Conservation (phyloP, 2,113 vertebrate species). For the Pagrus major region DNA sequence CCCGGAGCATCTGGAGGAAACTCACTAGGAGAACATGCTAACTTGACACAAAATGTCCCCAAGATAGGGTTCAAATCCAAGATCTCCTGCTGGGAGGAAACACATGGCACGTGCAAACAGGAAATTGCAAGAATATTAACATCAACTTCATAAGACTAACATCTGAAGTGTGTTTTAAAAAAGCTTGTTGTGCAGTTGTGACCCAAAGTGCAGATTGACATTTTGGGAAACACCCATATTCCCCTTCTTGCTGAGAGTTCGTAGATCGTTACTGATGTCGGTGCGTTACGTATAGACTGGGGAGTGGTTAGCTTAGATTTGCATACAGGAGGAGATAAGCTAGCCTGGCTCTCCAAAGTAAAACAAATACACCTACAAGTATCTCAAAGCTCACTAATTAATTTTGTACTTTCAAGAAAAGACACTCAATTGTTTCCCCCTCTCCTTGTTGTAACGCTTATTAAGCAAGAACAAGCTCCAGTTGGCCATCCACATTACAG, state of each 20-base stretch:
- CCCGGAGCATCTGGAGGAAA: conserved; percentile 18
- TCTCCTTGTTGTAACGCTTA: too few species aligned
- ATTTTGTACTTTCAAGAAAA: background rate
- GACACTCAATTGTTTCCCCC: too few species aligned
- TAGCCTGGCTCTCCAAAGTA: background rate
- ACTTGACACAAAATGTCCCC: conserved; percentile 10
- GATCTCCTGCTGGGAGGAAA: conserved; percentile 16
- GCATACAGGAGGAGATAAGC: background rate
- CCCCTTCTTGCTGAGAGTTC: background rate
- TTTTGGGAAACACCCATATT: background rate
- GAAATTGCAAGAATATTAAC: background rate
- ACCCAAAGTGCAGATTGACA: background rate
- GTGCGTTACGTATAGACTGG: background rate
- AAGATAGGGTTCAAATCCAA: conserved; percentile 16
- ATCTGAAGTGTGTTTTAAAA: background rate
- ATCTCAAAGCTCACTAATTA: background rate
- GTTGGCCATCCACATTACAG: too few species aligned
- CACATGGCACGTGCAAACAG: background rate
- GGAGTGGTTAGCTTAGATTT: background rate
- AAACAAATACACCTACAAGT: background rate
- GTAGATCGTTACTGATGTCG: background rate
- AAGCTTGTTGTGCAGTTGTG: background rate
- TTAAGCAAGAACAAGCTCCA: too few species aligned
- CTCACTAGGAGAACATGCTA: background rate
- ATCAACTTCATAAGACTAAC: background rate